Base-by-base conservation (phyloP, 2,888 invertebrate species). In the Lathronympha strigana region DNA sequence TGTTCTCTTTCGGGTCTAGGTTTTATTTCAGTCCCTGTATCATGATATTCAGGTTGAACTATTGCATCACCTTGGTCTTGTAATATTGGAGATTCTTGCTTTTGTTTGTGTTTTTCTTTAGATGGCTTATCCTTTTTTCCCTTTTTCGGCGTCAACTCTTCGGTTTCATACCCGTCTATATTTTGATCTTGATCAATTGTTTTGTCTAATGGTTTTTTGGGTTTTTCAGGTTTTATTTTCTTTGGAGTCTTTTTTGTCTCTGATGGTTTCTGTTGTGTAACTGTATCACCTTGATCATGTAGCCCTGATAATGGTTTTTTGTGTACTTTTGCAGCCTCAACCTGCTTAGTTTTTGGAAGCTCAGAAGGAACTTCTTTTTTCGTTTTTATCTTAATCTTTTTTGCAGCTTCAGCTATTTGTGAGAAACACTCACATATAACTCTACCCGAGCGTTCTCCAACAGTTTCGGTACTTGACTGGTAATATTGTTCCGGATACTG, bases 41-140 rank as follows among this genome's bases (percentile, higher is more conserved):
- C 33, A 21, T 21, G 13, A 19, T 21, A 15, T n/a, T n/a, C 21
- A n/a, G 51, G 13, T n/a, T n/a, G n/a, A n/a, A n/a, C n/a, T n/a
- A n/a, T n/a, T 36, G 53, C n/a, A 9, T 53, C 36, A 36, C 23
- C 53, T 9, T 36, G 53, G 36, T 36, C 33, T 1, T n/a, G 33
- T 19, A 8, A 51, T 21, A 19, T 33, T n/a, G 13, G 6, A 33
- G 51, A 51, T 33, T 51, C 15, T 50, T 28, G 23, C 17, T 31
- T 33, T 21, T 51, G 19, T 33, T 5, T 19, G 1, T 15, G 5
- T n/a, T 33, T 33, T 51, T 13, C 8, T 33, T n/a, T 51, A 3
- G 19, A 8, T 13, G 19, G 4, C 8, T 51, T 5, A 6, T 9
- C 5, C 15, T 28, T n/a, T 49, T 25, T 51, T 51, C 4, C 31